Percentiles rank a stretch among this genome's conserved stretches.
Conservation (phyloP, 1,140 invertebrate species). For the Bombus superbus region DNA sequence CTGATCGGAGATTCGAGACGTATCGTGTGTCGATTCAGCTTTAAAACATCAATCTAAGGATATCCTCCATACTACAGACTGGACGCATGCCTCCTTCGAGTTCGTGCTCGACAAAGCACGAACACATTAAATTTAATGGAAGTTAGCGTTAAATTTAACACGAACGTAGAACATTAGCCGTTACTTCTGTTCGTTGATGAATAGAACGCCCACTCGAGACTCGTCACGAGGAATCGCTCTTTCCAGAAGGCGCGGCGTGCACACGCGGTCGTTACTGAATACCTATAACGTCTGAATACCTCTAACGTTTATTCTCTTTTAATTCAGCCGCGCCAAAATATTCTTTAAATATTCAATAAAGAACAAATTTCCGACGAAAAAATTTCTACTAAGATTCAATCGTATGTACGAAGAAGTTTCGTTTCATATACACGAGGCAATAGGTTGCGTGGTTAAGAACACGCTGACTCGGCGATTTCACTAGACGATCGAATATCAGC, state of each 20-base stretch:
- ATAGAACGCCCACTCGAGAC: conserved; percentile 27
- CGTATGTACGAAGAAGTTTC: background rate
- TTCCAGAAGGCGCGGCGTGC: conserved; percentile 51
- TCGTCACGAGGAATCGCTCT: conserved; percentile 39
- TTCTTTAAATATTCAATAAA: background rate
- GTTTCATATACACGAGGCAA: conserved; percentile 20
- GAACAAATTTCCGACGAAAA: background rate
- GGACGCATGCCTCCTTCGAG: conserved; percentile 11
- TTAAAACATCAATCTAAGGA: conserved; percentile 24
- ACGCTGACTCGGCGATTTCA: conserved; percentile 73
- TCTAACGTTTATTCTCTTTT: too few relatives aligned
- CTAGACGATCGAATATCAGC: conserved; percentile 3
- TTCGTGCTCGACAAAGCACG: conserved; percentile 11
- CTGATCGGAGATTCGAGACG: background rate
- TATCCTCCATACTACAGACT: conserved; percentile 9
- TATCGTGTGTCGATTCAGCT: conserved; percentile 8
- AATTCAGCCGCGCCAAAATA: background rate
- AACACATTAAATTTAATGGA: conserved; percentile 28
- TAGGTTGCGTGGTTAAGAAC: conserved; percentile 44
- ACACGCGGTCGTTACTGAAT: conserved; percentile 52
- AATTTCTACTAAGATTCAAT: background rate
- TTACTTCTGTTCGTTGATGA: background rate
- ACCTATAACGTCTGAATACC: background rate
- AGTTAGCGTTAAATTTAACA: background rate
- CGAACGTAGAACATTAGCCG: background rate